Percentiles rank a stretch among this genome's conserved stretches.
Conservation (phyloP, 2,113 vertebrate species). For the Forbesichthys agassizii region DNA sequence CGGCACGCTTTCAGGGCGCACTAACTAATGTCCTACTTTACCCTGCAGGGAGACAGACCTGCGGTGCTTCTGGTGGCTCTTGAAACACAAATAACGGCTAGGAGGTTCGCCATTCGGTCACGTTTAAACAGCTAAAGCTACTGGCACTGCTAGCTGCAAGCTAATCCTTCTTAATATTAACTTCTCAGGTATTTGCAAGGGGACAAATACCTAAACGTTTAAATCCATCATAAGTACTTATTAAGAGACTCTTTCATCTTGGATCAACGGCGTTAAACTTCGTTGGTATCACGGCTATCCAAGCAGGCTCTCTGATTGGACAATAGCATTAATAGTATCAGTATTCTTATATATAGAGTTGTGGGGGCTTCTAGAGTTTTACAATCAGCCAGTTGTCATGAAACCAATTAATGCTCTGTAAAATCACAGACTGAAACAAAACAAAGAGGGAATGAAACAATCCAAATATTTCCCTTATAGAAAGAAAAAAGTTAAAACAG, state of each 20-base stretch:
- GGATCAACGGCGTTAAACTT: too few species aligned
- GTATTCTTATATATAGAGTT: too few species aligned
- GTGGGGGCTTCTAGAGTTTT: too few species aligned
- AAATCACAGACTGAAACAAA: slow-evolving; percentile 6
- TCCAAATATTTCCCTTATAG: slow-evolving; percentile 49
- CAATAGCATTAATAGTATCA: too few species aligned
- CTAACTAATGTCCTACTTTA: not conserved
- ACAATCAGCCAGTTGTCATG: not conserved
- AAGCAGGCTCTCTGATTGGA: too few species aligned
- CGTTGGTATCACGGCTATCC: too few species aligned
- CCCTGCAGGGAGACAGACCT: not conserved
- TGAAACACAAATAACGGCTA: not conserved
- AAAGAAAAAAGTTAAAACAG: slow-evolving; percentile 43
- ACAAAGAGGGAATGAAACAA: slow-evolving; percentile 37
- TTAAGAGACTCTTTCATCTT: too few species aligned
- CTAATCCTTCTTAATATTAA: not conserved
- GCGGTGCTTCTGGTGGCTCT: not conserved
- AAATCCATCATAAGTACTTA: too few species aligned
- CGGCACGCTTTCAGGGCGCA: not conserved
- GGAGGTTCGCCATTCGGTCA: not conserved
- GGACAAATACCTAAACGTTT: too few species aligned
- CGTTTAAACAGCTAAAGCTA: not conserved
- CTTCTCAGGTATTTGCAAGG: too few species aligned
- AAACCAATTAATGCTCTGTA: not conserved
- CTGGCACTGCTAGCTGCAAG: not conserved